A percentile compares a stretch with the other conserved stretches of the same genome.
phyloP scores from a whole-genome alignment of 2,797 vertebrate species.

The Notamacropus eugenii region DNA sequence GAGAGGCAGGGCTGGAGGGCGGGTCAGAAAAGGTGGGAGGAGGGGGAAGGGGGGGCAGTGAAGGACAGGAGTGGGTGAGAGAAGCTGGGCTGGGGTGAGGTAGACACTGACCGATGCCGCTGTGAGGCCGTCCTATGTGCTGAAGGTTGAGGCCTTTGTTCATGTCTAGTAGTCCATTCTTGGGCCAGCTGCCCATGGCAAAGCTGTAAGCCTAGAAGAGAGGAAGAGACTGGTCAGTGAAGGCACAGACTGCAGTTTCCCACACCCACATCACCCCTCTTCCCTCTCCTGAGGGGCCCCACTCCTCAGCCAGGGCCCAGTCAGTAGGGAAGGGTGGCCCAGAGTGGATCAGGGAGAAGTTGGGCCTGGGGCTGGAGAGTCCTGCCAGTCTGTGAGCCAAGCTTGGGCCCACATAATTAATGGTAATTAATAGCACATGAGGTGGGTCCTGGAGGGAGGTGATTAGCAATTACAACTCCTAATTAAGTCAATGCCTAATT shows the following conservation, averaged over 20 bases:
- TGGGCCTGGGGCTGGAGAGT: too few relatives aligned
- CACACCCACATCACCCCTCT: conserved; percentile 26
- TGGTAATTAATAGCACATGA: conserved; percentile 80
- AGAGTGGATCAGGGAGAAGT: too few relatives aligned
- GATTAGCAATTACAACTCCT: conserved; percentile 88
- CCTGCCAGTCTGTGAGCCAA: background rate
- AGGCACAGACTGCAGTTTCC: conserved; percentile 4
- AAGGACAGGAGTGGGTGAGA: background rate
- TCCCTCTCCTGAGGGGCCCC: background rate
- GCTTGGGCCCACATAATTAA: conserved; percentile 83
- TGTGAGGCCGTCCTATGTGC: conserved; percentile 91
- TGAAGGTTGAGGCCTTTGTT: conserved; percentile 90
- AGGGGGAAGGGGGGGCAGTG: rapidly evolving
- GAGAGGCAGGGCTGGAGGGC: background rate
- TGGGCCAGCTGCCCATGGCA: conserved; percentile 90
- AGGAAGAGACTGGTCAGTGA: conserved; percentile 77
- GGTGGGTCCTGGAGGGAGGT: conserved; percentile 86
- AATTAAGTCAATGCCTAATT: conserved; percentile 88
- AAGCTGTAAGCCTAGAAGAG: conserved; percentile 89
- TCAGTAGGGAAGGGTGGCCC: background rate
- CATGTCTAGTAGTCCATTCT: conserved; percentile 91
- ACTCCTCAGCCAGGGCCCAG: background rate
- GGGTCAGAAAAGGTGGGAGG: too few relatives aligned
- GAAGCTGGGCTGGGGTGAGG: conserved; percentile 58
- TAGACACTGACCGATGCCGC: conserved; percentile 89